These are phyloP conservation scores for Grus americana DNA, from an alignment of 2,113 vertebrate species.

Conservation along the genomic window DNA sequence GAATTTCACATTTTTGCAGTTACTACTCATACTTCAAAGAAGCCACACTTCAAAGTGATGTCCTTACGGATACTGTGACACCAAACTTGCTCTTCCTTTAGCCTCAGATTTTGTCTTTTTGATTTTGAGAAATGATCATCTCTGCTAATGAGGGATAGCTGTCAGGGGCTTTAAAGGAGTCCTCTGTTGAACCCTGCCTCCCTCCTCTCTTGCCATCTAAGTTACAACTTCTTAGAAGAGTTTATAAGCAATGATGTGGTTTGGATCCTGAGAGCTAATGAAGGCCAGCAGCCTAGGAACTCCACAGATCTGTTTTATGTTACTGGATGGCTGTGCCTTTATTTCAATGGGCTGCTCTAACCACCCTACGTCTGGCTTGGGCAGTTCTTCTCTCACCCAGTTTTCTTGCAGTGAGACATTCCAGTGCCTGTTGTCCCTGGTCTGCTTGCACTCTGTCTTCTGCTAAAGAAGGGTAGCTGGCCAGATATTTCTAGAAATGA, in stretches of 20 bases:
- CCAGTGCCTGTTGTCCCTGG: neutral
- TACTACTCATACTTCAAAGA: conserved; percentile 29
- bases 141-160: conserved; percentile 46
- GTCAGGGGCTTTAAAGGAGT: conserved; percentile 2
- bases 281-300: neutral
- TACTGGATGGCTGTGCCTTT: neutral
- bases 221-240: neutral
- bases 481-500: neutral
- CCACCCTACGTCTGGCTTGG: neutral
- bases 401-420: neutral
- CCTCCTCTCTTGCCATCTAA: neutral
- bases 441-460: neutral
- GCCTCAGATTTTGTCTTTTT: conserved; percentile 23
- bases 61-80: neutral
- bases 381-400: neutral
- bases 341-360: neutral
- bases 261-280: neutral
- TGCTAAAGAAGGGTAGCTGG: neutral
- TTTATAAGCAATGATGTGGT: neutral
- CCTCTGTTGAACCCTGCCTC: neutral
- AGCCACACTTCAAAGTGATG: conserved; percentile 27
- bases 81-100: conserved; percentile 11
- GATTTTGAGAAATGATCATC: neutral
- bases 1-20: neutral
- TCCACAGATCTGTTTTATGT: neutral